Evolutionary conservation across 2,888 invertebrate genomes (phyloP).

Genomic region (Strigamia crassipes): DNA sequence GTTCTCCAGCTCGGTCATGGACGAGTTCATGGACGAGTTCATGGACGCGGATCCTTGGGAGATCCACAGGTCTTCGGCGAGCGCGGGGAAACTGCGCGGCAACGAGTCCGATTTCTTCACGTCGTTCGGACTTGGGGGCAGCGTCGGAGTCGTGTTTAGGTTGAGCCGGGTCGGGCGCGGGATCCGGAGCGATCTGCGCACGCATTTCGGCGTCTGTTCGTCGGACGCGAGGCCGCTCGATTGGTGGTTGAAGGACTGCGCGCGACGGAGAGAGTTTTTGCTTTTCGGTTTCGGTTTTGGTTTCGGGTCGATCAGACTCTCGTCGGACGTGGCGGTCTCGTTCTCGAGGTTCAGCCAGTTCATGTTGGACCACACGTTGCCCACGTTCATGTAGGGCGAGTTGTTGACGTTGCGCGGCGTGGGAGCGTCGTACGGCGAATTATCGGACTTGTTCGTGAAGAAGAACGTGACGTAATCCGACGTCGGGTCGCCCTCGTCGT

Average conservation of each 20-base stretch:
- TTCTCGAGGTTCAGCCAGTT: conserved; percentile 42
- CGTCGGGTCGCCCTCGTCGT: conserved; percentile 49
- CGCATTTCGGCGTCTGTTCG: not conserved
- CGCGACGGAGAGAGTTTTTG: conserved; percentile 48
- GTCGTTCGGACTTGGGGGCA: conserved; percentile 57
- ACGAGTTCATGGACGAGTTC: no score
- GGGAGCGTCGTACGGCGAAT: not conserved
- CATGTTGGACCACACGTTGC: conserved; percentile 58
- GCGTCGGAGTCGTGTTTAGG: conserved; percentile 50
- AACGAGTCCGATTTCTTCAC: conserved; percentile 77
- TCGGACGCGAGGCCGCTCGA: conserved; percentile 48
- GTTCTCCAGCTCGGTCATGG: not conserved
- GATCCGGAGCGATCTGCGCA: conserved; percentile 37
- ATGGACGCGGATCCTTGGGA: not conserved
- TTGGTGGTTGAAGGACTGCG: conserved; percentile 53
- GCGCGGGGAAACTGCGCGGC: conserved; percentile 76
- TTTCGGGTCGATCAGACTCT: not conserved
- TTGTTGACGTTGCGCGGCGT: not conserved
- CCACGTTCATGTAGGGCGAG: conserved; percentile 66
- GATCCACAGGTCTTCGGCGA: conserved; percentile 60
- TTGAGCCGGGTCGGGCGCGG: conserved; percentile 47
- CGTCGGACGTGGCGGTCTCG: not conserved
- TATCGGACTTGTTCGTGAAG: not conserved
- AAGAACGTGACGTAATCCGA: conserved; percentile 53
- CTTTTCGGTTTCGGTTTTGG: not conserved